Base-by-base conservation (phyloP, 2,113 vertebrate species). In the Pycnonotus jocosus region DNA sequence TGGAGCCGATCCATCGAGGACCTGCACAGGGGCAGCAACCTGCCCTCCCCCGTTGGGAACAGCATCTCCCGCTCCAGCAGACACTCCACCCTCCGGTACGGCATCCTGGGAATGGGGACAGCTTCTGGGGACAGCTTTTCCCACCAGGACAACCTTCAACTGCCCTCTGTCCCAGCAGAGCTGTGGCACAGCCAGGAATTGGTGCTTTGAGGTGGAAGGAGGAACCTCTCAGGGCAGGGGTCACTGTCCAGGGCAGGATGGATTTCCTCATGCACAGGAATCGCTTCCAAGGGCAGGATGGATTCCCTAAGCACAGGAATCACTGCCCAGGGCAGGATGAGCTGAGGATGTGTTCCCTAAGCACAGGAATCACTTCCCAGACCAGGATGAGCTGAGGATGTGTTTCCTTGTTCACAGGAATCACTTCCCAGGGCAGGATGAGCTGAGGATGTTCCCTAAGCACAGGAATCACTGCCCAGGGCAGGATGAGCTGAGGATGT, bases 1-100 rank as follows among this genome's bases (percentile, higher is more conserved):
- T 99, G 99, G 99, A 99, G 98, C 71, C 97, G 99, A 50, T 99
- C 99, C 20, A 99, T 99, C 33, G 99, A 99, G 95, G 99, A 99
- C 97, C 98, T 99, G 87, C 99, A 99, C 88, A 96, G 98, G 93
- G 98, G 98, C 85, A 98, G 97, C 88, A 99, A 98, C 56, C 91
- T 99, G 68, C 98, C 99, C 3, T 99, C 99, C 0, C 98, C 98
- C 0, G 98, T 98, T 8, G 99, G 99, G 87, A 99, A 93, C 80
- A 98, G 98, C 79, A 91, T 98, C n/a, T 98, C 98, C 54, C 98
- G 99, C 90, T 96, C 98, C 0, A 98, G 98, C 82, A 96, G 99
- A 9, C 99, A 99, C 97, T 99, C 99, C 12, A 98, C 98, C 0
- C 85, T 99, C 95, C 98, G 99, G 99, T 89, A 81, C 7, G 47